Percentiles rank a stretch among this genome's conserved stretches.
phyloP scores from a whole-genome alignment of 2,113 vertebrate genomes.

The Gopherus flavomarginatus region DNA sequence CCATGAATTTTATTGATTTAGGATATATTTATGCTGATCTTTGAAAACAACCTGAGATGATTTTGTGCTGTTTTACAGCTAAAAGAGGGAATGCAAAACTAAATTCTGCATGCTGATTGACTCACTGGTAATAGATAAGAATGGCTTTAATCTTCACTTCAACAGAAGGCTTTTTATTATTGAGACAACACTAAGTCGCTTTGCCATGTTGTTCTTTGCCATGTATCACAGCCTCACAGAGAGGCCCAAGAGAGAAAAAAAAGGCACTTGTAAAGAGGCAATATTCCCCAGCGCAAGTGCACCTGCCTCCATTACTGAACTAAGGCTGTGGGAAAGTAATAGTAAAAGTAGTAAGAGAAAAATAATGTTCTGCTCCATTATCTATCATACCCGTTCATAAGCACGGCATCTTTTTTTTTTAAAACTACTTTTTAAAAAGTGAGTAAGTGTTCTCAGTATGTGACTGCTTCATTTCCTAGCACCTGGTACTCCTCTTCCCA shows the following conservation, averaged over 20 bases:
- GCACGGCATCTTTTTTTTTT: not conserved
- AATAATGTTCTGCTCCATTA: conserved; percentile 24
- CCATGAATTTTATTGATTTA: not conserved
- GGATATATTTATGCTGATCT: not conserved
- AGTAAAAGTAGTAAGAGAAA: not conserved
- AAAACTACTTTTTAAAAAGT: not conserved
- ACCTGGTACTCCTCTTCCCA: conserved; percentile 14
- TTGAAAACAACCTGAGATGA: not conserved
- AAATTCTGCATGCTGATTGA: not conserved
- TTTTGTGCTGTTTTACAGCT: not conserved
- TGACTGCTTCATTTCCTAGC: conserved; percentile 37
- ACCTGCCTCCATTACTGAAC: conserved; percentile 15
- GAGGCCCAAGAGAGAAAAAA: not conserved
- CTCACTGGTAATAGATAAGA: conserved; percentile 27
- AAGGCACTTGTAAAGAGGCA: not conserved
- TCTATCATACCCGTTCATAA: not conserved
- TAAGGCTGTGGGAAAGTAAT: not conserved
- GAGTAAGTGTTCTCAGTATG: conserved; percentile 9
- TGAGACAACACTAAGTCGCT: not conserved
- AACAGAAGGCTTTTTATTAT: conserved; percentile 48
- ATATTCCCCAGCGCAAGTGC: not conserved
- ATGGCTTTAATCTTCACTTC: not conserved
- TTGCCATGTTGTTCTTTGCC: not conserved
- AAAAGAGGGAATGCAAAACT: not conserved
- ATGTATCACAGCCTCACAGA: conserved; percentile 1